These are phyloP conservation scores for Calliphora vicina DNA, from an alignment of 1,140 invertebrate species.

Conservation along the genomic window DNA sequence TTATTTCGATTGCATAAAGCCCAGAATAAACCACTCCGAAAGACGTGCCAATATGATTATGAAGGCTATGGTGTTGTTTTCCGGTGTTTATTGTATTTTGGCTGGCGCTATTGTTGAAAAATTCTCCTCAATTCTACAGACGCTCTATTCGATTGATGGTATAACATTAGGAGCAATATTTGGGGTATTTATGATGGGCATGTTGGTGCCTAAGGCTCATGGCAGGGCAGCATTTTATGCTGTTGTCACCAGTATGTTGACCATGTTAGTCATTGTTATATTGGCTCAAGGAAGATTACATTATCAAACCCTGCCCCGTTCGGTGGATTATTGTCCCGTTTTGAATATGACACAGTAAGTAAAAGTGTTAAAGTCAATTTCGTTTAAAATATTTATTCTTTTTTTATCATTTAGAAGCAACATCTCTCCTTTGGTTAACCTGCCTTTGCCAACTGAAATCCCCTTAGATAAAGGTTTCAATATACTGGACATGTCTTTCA, in stretches of 20 bases:
- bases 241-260: conserved; percentile 69
- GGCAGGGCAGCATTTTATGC: conserved; percentile 71
- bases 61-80: conserved; percentile 69
- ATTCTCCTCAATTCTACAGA: conserved; percentile 70
- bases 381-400: not conserved
- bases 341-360: conserved; percentile 43
- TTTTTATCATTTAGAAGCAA: not conserved
- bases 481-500: conserved; percentile 68
- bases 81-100: conserved; percentile 67
- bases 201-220: conserved; percentile 75
- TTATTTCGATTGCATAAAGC: conserved; percentile 75
- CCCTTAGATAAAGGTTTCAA: conserved; percentile 52
- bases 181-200: conserved; percentile 77
- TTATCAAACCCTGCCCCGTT: conserved; percentile 64
- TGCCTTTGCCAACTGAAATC: not conserved
- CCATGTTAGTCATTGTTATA: conserved; percentile 78
- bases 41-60: conserved; percentile 70
- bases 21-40: conserved; percentile 63
- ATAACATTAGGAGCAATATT: conserved; percentile 74
- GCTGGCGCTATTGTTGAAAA: conserved; percentile 72
- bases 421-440: not conserved
- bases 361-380: not conserved
- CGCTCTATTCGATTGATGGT: conserved; percentile 68
- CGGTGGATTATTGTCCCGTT: conserved; percentile 68
- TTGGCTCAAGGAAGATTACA: conserved; percentile 69